Percentiles rank a stretch among this genome's conserved stretches.
Evolutionary conservation across 2,888 invertebrate species (phyloP).

Genomic region (Diplazon laetatorius): DNA sequence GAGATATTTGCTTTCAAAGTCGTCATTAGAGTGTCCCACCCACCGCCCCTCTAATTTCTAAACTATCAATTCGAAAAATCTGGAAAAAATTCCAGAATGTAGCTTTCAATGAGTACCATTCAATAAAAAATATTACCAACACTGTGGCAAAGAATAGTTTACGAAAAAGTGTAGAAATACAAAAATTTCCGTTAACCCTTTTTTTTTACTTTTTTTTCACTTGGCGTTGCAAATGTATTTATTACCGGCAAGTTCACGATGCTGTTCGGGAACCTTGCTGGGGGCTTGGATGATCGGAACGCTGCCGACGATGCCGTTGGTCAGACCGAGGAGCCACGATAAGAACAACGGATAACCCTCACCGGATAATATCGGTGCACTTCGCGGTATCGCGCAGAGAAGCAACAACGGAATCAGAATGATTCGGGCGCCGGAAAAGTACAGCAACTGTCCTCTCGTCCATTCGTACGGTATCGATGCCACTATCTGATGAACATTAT

Average conservation of each 20-base stretch:
- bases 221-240: not conserved
- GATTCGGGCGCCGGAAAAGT: conserved; percentile 89
- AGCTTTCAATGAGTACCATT: too few relatives aligned
- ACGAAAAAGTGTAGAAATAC: too few relatives aligned
- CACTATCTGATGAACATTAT: conserved; percentile 85
- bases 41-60: too few relatives aligned
- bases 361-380: conserved; percentile 87
- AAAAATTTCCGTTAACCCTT: too few relatives aligned
- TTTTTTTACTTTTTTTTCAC: too few relatives aligned
- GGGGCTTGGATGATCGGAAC: conserved; percentile 97
- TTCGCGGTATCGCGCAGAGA: conserved; percentile 91
- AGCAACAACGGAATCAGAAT: conserved; percentile 91
- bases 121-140: too few relatives aligned
- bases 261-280: conserved; percentile 92
- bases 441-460: conserved; percentile 90
- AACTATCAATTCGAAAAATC: too few relatives aligned
- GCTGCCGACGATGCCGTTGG: conserved; percentile 94
- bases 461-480: conserved; percentile 92
- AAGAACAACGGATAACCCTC: conserved; percentile 88
- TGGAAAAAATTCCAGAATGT: too few relatives aligned
- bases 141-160: too few relatives aligned
- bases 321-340: conserved; percentile 89
- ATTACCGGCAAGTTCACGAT: conserved; percentile 93
- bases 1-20: too few relatives aligned
- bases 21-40: too few relatives aligned